phyloP scores from a whole-genome alignment of 2,113 vertebrate species.

The Turnix velox region DNA sequence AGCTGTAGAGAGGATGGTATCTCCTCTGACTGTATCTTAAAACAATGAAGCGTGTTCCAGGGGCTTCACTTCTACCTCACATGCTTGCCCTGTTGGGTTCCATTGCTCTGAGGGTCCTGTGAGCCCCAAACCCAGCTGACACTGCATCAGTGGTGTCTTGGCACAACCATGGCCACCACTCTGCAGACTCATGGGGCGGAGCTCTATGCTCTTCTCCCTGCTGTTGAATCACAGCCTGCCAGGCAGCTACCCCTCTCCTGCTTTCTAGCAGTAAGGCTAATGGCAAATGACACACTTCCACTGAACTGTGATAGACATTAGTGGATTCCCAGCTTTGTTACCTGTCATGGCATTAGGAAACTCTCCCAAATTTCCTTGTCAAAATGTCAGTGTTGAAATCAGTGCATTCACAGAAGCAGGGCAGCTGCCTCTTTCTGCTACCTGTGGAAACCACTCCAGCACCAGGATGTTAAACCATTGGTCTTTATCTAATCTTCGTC shows the following conservation, averaged over 20 bases:
- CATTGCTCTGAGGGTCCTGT: too few species aligned
- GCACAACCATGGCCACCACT: too few species aligned
- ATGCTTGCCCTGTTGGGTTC: too few species aligned
- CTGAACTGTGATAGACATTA: background rate
- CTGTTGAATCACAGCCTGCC: background rate
- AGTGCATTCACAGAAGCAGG: background rate
- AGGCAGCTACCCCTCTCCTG: background rate
- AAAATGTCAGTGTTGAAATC: background rate
- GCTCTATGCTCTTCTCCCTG: background rate
- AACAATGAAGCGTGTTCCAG: too few species aligned
- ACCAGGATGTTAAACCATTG: background rate
- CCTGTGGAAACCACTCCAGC: background rate
- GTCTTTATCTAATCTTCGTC: background rate
- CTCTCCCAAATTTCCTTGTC: background rate
- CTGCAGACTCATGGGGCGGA: too few species aligned
- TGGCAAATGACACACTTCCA: fast-evolving
- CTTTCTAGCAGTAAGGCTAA: background rate
- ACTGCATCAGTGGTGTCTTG: too few species aligned
- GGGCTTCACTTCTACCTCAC: too few species aligned
- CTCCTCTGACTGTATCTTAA: too few species aligned
- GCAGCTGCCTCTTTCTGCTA: background rate
- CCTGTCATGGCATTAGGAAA: background rate
- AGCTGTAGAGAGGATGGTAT: too few species aligned
- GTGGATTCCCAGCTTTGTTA: background rate
- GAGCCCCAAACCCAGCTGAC: too few species aligned